These are phyloP conservation scores for Oreochromis mossambicus DNA, from an alignment of 2,797 vertebrate genomes.

Conservation along the genomic window DNA sequence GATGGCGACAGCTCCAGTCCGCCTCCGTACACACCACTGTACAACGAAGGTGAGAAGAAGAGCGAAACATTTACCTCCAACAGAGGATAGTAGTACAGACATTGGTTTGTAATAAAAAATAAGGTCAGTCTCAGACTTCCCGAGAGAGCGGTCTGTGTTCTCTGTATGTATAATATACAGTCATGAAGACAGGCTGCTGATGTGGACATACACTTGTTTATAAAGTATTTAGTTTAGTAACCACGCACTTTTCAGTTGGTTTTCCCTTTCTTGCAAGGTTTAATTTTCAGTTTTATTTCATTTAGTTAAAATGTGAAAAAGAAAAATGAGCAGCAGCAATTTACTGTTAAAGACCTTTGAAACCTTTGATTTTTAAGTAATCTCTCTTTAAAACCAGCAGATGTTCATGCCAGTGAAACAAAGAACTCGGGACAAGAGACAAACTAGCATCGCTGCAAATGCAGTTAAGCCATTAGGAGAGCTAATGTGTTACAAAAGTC, in stretches of 20 bases:
- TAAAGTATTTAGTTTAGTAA: fast-evolving
- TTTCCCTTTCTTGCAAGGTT: fast-evolving
- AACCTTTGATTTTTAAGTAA: background rate
- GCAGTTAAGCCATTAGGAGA: background rate
- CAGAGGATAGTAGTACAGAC: background rate
- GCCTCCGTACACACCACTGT: slow-evolving; percentile 45
- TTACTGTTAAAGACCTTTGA: background rate
- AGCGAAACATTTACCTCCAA: fast-evolving
- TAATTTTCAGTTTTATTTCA: background rate
- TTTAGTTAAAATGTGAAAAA: background rate
- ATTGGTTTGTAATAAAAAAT: background rate
- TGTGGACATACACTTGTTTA: background rate
- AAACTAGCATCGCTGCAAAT: background rate
- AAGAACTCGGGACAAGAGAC: background rate
- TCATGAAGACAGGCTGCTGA: background rate
- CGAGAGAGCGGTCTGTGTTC: background rate
- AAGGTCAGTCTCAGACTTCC: background rate
- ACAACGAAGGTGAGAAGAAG: slow-evolving; percentile 70
- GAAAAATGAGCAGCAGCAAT: background rate
- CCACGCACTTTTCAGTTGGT: fast-evolving
- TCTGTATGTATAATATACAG: background rate
- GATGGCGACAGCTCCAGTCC: slow-evolving; percentile 76
- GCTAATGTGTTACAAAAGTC: background rate
- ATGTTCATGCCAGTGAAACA: background rate
- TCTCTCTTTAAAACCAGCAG: background rate